Evolutionary conservation across 2,113 vertebrate genomes (phyloP).

Genomic region (Dendrocopos noguchii): DNA sequence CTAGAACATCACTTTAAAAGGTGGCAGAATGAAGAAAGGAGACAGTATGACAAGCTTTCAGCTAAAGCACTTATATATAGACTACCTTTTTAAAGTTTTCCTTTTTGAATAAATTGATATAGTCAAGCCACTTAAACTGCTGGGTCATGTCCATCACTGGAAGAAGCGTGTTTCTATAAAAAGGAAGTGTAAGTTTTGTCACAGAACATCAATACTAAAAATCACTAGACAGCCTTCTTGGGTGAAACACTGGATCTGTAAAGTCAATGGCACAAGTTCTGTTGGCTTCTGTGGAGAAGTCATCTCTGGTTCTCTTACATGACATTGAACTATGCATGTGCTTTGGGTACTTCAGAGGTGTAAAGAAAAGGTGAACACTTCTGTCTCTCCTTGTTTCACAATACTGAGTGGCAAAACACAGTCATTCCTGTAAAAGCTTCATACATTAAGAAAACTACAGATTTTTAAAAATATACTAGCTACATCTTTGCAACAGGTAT

Average conservation of each 20-base stretch:
- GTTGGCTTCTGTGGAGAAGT: not conserved
- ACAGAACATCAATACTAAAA: constrained; percentile 35
- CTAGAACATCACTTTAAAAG: constrained; percentile 21
- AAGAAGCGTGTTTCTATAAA: constrained; percentile 16
- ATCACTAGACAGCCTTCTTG: not conserved
- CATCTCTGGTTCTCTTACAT: not conserved
- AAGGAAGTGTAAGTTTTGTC: constrained; percentile 7
- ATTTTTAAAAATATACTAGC: not conserved
- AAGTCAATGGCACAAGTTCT: not conserved
- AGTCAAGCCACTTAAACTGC: constrained; percentile 23
- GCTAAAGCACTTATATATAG: constrained; percentile 14
- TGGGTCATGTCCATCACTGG: constrained; percentile 15
- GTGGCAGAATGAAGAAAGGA: not conserved
- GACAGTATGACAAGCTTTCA: constrained; percentile 9
- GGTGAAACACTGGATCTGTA: not conserved
- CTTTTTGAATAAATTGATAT: constrained; percentile 29
- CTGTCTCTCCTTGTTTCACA: not conserved
- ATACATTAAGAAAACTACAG: not conserved
- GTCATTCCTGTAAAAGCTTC: not conserved
- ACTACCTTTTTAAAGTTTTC: constrained; percentile 3
- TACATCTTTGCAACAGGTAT: not conserved
- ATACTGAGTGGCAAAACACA: not conserved
- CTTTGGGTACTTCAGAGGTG: not conserved
- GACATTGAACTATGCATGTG: not conserved
- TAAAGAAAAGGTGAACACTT: not conserved